Base-by-base conservation (phyloP, 2,113 vertebrate genomes). In the Stomatorhinus ivindoensis region DNA sequence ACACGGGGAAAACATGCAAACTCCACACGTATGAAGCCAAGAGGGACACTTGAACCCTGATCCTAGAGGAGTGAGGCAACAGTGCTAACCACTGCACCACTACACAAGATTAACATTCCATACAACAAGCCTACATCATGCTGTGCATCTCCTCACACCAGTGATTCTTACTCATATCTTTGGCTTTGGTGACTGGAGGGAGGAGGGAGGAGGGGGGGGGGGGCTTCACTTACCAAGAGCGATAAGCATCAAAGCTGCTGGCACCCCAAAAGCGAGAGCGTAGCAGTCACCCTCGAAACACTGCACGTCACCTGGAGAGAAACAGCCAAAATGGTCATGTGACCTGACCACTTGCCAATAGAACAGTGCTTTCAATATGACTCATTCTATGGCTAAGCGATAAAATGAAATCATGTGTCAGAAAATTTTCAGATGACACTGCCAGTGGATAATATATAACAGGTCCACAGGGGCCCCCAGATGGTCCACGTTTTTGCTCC, bases 251-350 rank as follows among this genome's bases (percentile, higher is more conserved):
- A 99, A 94, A 89, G 92, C 92, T 46, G 97, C 98, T 87, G 98
- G 98, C 89, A 99, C 96, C 0, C 98, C 98, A 90, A 99, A 99
- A 90, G 98, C 98, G 93, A 99, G 65, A 15, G 98, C 97, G 2
- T 98, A 99, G 92, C 98, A 99, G 91, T 99, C 98, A 2, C 93
- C 94, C 4, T 97, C 98, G 88, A 99, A 99, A 95, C 98, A 99
- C 90, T 97, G 92, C 83, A 99, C 97, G 86, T 97, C 97, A 84
- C 97, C 98, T 99, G 94, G 88, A 92, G 91, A 90, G 89, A 31
- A 89, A 19, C 89, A 76, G 58, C 27, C 51, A 4, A 35, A 42
- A 42, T 17, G 19, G 73, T 19, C 73, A 42, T 80, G 73, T 80
- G 73, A 39, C 35, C 17, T 10, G 31, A 39, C 27, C 69, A 17